Percentiles rank a stretch among this genome's conserved stretches.
phyloP scores from a whole-genome alignment of 2,113 vertebrate genomes.

The Neodontobutis hainanensis region DNA sequence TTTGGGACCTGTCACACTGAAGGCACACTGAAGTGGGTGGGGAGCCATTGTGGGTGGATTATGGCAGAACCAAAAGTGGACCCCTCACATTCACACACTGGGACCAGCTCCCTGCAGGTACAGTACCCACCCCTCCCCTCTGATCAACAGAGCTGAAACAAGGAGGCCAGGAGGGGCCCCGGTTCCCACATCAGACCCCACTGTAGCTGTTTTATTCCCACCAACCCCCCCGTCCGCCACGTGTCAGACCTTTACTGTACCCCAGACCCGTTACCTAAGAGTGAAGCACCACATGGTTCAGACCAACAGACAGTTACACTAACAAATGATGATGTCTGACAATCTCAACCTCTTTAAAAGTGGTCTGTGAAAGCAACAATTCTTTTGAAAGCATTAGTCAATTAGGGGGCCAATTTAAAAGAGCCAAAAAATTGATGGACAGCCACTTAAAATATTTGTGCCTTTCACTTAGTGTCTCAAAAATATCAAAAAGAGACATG shows the following conservation, averaged over 20 bases:
- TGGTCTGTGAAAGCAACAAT: no score
- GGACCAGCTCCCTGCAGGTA: slow-evolving; percentile 77
- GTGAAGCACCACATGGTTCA: slow-evolving; percentile 7
- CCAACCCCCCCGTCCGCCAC: slow-evolving; percentile 3
- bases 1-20: slow-evolving; percentile 83
- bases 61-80: slow-evolving; percentile 84
- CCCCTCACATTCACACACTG: slow-evolving; percentile 54
- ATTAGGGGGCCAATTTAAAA: no score
- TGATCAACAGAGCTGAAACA: slow-evolving; percentile 88
- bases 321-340: neutral
- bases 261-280: slow-evolving; percentile 28
- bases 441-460: no score
- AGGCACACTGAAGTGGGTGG: slow-evolving; percentile 70
- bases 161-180: slow-evolving; percentile 82
- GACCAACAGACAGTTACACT: no score
- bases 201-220: slow-evolving; percentile 75
- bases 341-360: no score
- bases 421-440: no score
- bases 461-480: no score
- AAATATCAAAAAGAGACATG: no score
- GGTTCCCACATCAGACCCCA: slow-evolving; percentile 76
- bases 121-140: slow-evolving; percentile 81
- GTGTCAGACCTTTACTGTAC: slow-evolving; percentile 39
- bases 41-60: slow-evolving; percentile 80
- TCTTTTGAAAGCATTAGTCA: no score